phyloP scores from a whole-genome alignment of 2,888 invertebrate species.

The Cheilosia soror region DNA sequence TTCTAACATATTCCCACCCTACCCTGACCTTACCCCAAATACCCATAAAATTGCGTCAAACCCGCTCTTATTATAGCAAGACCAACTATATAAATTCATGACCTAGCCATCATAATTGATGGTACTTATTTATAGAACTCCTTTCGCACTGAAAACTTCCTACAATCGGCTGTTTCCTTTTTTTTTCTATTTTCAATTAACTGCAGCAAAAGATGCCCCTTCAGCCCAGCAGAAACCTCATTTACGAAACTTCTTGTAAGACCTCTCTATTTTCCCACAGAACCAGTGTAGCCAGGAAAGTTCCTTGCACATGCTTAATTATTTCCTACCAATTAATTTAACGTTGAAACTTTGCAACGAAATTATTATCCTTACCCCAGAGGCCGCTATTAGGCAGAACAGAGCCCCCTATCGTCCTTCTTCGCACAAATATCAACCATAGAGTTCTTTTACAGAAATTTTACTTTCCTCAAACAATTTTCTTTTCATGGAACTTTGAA shows the following conservation, averaged over 20 bases:
- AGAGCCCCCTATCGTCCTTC: not conserved
- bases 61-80: too few relatives aligned
- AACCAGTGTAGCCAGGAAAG: slow-evolving; percentile 45
- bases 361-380: slow-evolving; percentile 61
- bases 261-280: slow-evolving; percentile 21
- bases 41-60: too few relatives aligned
- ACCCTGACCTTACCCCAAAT: too few relatives aligned
- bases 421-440: slow-evolving; percentile 23
- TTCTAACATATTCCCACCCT: too few relatives aligned
- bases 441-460: slow-evolving; percentile 17
- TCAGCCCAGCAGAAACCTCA: slow-evolving; percentile 18
- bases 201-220: not conserved
- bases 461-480: slow-evolving; percentile 37
- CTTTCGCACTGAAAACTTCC: not conserved
- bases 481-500: slow-evolving; percentile 71
- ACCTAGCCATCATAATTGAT: too few relatives aligned
- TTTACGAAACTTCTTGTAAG: slow-evolving; percentile 38
- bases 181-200: slow-evolving; percentile 22
- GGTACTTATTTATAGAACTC: not conserved
- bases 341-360: slow-evolving; percentile 68
- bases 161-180: not conserved
- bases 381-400: slow-evolving; percentile 45
- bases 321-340: slow-evolving; percentile 76
- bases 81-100: too few relatives aligned
- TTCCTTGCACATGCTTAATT: slow-evolving; percentile 72